A percentile compares a stretch with the other conserved stretches of the same genome.
phyloP scores from a whole-genome alignment of 2,113 vertebrate genomes.

The Mugil cephalus region DNA sequence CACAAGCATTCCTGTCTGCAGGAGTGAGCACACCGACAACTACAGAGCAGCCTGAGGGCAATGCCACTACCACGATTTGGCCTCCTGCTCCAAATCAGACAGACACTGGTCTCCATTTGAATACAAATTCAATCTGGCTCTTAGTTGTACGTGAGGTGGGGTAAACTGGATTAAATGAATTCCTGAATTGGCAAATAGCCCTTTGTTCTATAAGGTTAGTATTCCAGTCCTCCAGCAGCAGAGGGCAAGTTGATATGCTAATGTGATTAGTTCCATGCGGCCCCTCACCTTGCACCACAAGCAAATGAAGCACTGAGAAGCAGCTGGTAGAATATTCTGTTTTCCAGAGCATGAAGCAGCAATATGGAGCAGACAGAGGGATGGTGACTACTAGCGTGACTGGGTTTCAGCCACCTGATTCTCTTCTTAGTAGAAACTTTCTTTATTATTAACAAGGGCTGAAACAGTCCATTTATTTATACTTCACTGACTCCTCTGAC shows the following conservation, averaged over 20 bases:
- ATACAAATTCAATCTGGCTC: constrained; percentile 66
- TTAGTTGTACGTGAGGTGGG: constrained; percentile 39
- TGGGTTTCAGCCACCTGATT: constrained; percentile 16
- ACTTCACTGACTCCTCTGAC: constrained; percentile 15
- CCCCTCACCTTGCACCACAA: constrained; percentile 58
- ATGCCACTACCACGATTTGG: constrained; percentile 50
- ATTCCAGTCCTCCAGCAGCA: constrained; percentile 50
- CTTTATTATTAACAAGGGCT: background rate
- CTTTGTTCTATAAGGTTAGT: constrained; percentile 68
- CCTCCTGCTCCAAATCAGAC: constrained; percentile 45
- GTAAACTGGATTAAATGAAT: constrained; percentile 62
- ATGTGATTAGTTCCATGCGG: constrained; percentile 56
- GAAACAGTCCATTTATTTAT: constrained; percentile 2
- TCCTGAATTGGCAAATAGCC: constrained; percentile 67
- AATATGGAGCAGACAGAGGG: background rate
- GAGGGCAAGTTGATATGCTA: constrained; percentile 63
- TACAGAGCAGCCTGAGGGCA: constrained; percentile 37
- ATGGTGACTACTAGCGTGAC: background rate
- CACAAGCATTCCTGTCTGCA: constrained; percentile 40
- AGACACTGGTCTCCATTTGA: constrained; percentile 52
- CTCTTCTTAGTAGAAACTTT: background rate
- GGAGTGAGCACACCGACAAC: constrained; percentile 36
- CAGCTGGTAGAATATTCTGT: constrained; percentile 40
- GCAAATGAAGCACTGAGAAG: constrained; percentile 46
- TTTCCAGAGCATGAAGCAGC: constrained; percentile 47